Percentiles rank a stretch among this genome's conserved stretches.
Evolutionary conservation across 2,888 invertebrate species (phyloP).

Genomic region (Xiphydria camelus): DNA sequence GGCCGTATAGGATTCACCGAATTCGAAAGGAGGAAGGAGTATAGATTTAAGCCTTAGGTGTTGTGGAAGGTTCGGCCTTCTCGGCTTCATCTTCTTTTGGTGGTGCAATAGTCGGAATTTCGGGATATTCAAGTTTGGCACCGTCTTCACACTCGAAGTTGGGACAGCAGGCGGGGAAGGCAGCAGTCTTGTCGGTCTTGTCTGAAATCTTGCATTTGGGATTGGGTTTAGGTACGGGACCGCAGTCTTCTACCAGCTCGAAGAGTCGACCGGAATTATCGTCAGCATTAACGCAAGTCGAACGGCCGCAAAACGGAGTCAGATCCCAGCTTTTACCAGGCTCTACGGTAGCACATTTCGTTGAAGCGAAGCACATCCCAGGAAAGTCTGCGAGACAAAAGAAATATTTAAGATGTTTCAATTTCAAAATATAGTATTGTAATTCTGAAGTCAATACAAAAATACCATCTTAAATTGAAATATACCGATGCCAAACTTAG

Average conservation of each 20-base stretch:
- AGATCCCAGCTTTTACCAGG: conserved; percentile 85
- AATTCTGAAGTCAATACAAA: no score
- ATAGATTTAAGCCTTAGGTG: conserved; percentile 28
- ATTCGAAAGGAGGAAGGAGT: not conserved
- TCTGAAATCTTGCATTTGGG: conserved; percentile 87
- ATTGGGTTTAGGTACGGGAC: conserved; percentile 84
- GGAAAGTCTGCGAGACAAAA: conserved; percentile 73
- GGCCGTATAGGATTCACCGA: no score
- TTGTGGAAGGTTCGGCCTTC: conserved; percentile 44
- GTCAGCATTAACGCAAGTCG: conserved; percentile 81
- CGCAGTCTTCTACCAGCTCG: conserved; percentile 87
- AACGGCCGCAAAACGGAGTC: conserved; percentile 88
- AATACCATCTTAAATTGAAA: no score
- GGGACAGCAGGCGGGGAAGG: conserved; percentile 87
- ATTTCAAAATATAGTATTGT: no score
- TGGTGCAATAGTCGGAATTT: conserved; percentile 66
- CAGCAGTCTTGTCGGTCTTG: conserved; percentile 86
- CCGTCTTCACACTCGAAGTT: conserved; percentile 84
- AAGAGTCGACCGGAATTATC: conserved; percentile 75
- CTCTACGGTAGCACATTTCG: conserved; percentile 84
- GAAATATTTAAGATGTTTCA: conserved; percentile 4
- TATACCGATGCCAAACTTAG: not conserved
- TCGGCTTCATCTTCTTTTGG: conserved; percentile 57
- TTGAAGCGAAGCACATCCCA: conserved; percentile 88
- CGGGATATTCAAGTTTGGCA: conserved; percentile 83